Evolutionary conservation across 2,797 vertebrate species (phyloP).

Genomic region (Podarcis siculus): DNA sequence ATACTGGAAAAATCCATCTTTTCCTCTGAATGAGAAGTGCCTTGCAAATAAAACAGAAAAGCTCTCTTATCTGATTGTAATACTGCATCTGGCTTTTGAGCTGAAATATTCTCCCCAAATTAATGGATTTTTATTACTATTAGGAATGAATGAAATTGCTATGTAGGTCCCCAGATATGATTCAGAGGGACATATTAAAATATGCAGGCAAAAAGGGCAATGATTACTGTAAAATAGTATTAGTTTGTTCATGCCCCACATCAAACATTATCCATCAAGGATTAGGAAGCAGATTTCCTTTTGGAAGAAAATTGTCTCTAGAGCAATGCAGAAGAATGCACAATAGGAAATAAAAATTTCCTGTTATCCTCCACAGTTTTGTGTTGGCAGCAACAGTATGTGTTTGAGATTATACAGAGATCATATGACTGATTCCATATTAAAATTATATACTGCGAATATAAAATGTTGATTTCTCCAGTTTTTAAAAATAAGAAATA

Average conservation of each 20-base stretch:
- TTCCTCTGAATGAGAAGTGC: not conserved
- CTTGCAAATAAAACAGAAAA: not conserved
- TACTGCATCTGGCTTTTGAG: not conserved
- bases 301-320: not conserved
- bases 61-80: not conserved
- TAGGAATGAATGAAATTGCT: not conserved
- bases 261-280: not conserved
- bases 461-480: not conserved
- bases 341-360: not conserved
- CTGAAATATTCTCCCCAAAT: not conserved
- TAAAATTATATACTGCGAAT: not conserved
- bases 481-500: slow-evolving; percentile 6
- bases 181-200: not conserved
- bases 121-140: not conserved
- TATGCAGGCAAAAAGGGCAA: not conserved
- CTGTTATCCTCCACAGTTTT: not conserved
- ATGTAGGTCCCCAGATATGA: not conserved
- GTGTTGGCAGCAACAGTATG: not conserved
- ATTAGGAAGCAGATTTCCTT: not conserved
- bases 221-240: not conserved
- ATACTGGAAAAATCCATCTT: not conserved
- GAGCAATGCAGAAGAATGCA: not conserved
- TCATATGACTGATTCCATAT: not conserved
- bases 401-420: not conserved
- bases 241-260: not conserved